Evolutionary conservation across 1,140 invertebrate species (phyloP).

Genomic region (Papilio polyxenes): DNA sequence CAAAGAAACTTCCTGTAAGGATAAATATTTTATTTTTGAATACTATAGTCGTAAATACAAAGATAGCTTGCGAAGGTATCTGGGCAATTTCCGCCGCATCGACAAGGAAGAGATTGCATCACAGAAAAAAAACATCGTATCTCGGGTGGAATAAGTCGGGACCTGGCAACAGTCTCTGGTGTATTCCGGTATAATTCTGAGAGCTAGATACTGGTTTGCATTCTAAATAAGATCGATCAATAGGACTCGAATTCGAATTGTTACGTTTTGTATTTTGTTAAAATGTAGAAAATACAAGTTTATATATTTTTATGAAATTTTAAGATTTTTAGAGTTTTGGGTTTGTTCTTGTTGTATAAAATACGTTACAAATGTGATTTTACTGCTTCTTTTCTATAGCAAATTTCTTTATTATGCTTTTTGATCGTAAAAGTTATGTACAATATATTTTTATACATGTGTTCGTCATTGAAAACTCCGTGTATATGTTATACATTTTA

Average conservation of each 20-base stretch:
- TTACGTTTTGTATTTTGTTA: background rate
- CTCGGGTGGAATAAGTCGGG: slow-evolving; percentile 13
- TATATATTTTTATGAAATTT: too few relatives aligned
- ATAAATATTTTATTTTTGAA: slow-evolving; percentile 9
- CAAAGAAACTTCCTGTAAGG: background rate
- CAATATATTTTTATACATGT: too few relatives aligned
- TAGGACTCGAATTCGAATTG: background rate
- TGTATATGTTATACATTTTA: too few relatives aligned
- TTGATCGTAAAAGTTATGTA: too few relatives aligned
- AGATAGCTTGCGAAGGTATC: background rate
- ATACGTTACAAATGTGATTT: too few relatives aligned
- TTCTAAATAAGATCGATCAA: slow-evolving; percentile 15
- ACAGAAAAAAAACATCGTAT: slow-evolving; percentile 18
- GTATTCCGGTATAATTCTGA: slow-evolving; percentile 21
- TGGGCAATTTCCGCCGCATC: slow-evolving; percentile 16
- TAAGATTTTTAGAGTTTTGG: too few relatives aligned
- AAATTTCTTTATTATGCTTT: too few relatives aligned
- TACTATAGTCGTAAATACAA: background rate
- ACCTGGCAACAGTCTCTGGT: background rate
- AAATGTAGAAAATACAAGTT: background rate
- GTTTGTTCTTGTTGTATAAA: too few relatives aligned
- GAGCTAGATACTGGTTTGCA: slow-evolving; percentile 20
- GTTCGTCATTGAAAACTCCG: too few relatives aligned
- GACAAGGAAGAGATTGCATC: slow-evolving; percentile 25
- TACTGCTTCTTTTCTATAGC: too few relatives aligned